Conservation (phyloP, 2,888 invertebrate species). For the Coleophora deauratella region DNA sequence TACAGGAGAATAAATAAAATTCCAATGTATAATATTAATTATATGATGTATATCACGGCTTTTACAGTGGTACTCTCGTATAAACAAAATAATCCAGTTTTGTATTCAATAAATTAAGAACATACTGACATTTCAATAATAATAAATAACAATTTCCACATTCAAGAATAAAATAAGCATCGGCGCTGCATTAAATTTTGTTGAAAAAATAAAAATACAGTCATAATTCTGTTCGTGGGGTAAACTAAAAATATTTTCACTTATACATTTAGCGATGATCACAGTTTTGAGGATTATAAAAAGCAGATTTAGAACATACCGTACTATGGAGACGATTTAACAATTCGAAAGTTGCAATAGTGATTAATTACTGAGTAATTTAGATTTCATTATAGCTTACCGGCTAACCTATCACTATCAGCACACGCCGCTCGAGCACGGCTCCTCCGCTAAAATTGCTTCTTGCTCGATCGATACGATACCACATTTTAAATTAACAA, state of each 20-base stretch:
- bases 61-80: constrained; percentile 72
- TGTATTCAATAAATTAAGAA: constrained; percentile 66
- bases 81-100: constrained; percentile 69
- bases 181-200: constrained; percentile 57
- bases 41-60: constrained; percentile 74
- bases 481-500: constrained; percentile 71
- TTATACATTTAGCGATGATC: constrained; percentile 71
- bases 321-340: constrained; percentile 69
- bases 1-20: constrained; percentile 45
- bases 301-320: constrained; percentile 71
- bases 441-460: constrained; percentile 63
- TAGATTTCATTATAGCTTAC: constrained; percentile 68
- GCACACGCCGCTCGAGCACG: constrained; percentile 56
- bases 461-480: constrained; percentile 66
- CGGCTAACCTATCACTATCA: constrained; percentile 67
- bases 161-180: constrained; percentile 52
- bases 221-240: constrained; percentile 47
- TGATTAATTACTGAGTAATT: constrained; percentile 73
- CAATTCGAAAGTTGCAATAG: constrained; percentile 68
- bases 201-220: constrained; percentile 32
- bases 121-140: constrained; percentile 66
- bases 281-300: constrained; percentile 73
- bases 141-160: constrained; percentile 70
- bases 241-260: constrained; percentile 65
- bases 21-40: constrained; percentile 66